Base-by-base conservation (phyloP, 2,113 vertebrate genomes). In the Tragelaphus buxtoni region DNA sequence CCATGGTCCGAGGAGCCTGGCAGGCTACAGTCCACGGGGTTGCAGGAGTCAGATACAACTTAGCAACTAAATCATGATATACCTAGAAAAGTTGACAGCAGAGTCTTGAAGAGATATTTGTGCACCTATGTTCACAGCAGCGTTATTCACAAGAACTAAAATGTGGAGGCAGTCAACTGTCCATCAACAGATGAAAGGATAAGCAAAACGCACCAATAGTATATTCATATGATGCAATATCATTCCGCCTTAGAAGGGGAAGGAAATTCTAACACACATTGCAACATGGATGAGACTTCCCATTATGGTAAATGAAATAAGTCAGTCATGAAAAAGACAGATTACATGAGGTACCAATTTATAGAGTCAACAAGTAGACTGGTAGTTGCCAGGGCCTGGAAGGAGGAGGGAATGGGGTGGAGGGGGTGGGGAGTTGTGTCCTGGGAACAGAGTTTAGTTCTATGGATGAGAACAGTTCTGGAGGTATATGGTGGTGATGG, bases 381-480 rank as follows among this genome's bases (percentile, higher is more conserved):
- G 65, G 7, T 32, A 22, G 82, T 3, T 92, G 17, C 56, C 26
- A 49, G 49, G 69, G 32, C 49, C 32, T n/a, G 14, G 56, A 20
- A 20, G 39, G 11, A 51, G 17, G 20, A n/a, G 35, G 11, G 30
- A 22, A 42, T 0, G 4, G 10, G 32, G 18, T 32, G 9, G 14
- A 18, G 22, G 18, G 5, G 2, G 16, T 0, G 0, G 17, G n/a
- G 45, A 20, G 8, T 0, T 55, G 17, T 24, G 20, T n/a, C 42
- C 30, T 8, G 47, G 74, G 63, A 2, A 77, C 83, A 30, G 35
- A 32, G 77, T 56, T 65, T 88, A 47, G 39, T 77, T 77, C 55
- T 55, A 26, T 5, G 32, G 61, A 82, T 82, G 45, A 26, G 60
- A 74, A n/a, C 35, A n/a, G 4, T 39, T 55, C 53, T 42, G 30